phyloP scores from a whole-genome alignment of 2,888 invertebrate genomes.

The Pseudococcus viburni region DNA sequence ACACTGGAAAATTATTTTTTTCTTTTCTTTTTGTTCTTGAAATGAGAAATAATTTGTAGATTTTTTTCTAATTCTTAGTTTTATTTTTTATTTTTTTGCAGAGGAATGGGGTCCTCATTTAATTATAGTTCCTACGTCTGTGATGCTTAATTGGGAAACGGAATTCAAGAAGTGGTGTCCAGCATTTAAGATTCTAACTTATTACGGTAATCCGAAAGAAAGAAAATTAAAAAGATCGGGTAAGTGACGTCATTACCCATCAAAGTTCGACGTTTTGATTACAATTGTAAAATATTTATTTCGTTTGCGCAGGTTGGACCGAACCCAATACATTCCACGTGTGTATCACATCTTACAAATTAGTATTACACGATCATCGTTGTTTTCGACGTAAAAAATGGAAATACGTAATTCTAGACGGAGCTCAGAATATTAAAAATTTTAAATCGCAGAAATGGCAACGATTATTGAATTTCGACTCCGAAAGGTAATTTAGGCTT shows the following conservation, averaged over 20 bases:
- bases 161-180: conserved; percentile 99
- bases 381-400: conserved; percentile 97
- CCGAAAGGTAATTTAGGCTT: conserved; percentile 79
- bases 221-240: conserved; percentile 86
- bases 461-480: conserved; percentile 92
- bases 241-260: background rate
- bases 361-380: conserved; percentile 98
- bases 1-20: background rate
- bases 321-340: conserved; percentile 98
- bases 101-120: conserved; percentile 98
- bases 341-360: conserved; percentile 97
- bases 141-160: conserved; percentile 99
- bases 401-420: conserved; percentile 98
- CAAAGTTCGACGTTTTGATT: conserved; percentile 3
- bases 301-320: conserved; percentile 83
- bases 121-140: conserved; percentile 98
- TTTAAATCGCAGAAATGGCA: conserved; percentile 99
- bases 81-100: too few relatives aligned
- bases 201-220: conserved; percentile 97
- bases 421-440: conserved; percentile 99
- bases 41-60: too few relatives aligned
- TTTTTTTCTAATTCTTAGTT: too few relatives aligned
- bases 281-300: conserved; percentile 45
- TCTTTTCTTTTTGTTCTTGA: conserved; percentile 67
- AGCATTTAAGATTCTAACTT: conserved; percentile 97